These are phyloP conservation scores for Pheosia gnoma DNA, from an alignment of 2,888 invertebrate genomes.

Conservation along the genomic window DNA sequence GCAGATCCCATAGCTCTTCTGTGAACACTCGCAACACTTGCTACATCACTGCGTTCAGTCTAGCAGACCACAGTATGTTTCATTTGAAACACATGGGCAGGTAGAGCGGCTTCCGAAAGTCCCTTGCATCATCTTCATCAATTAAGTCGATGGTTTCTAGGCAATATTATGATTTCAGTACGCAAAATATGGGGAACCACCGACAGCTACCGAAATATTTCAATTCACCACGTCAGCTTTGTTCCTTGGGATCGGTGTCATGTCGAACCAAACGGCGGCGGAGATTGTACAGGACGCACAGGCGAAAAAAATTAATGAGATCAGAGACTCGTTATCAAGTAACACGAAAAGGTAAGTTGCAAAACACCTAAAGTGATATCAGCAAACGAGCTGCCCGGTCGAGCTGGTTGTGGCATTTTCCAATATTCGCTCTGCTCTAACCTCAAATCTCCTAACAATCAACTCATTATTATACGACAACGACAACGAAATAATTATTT, in stretches of 20 bases:
- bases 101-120: neutral
- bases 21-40: no score
- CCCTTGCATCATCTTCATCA: neutral
- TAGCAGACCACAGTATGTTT: no score
- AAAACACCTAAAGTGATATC: neutral
- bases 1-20: no score
- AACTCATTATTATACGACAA: no score
- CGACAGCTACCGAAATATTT: constrained; percentile 34
- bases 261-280: constrained; percentile 48
- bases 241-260: constrained; percentile 50
- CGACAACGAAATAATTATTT: no score
- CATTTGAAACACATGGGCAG: no score
- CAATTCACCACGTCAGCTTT: constrained; percentile 45
- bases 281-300: constrained; percentile 49
- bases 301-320: constrained; percentile 43
- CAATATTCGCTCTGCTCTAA: no score
- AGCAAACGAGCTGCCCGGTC: no score
- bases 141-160: no score
- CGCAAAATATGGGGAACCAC: constrained; percentile 22
- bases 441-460: no score
- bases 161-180: constrained; percentile 19
- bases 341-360: constrained; percentile 40
- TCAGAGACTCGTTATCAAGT: constrained; percentile 42
- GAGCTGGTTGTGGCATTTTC: no score
- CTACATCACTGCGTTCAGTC: no score